A percentile compares a stretch with the other conserved stretches of the same genome.
phyloP scores from a whole-genome alignment of 2,888 invertebrate genomes.

The Macroteleia sp. region DNA sequence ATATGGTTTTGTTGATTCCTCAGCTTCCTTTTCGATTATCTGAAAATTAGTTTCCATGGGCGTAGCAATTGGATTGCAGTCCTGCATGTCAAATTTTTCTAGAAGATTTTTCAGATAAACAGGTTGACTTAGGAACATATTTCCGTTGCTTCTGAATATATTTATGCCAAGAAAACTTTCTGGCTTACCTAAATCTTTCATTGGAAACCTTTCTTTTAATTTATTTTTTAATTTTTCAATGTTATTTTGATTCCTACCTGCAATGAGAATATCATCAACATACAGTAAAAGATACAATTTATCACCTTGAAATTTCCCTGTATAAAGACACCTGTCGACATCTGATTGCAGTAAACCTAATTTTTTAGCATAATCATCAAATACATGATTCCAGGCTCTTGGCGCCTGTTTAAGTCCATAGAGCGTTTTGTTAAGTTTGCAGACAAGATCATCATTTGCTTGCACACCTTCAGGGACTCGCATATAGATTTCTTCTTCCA shows the following conservation, averaged over 20 bases:
- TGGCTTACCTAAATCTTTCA: conserved; percentile 70
- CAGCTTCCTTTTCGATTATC: neutral
- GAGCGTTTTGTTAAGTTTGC: conserved; percentile 69
- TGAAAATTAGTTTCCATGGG: conserved; percentile 63
- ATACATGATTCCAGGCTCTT: conserved; percentile 69
- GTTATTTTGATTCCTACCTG: conserved; percentile 48
- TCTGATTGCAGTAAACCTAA: conserved; percentile 47
- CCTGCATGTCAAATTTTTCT: conserved; percentile 68
- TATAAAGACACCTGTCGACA: conserved; percentile 18
- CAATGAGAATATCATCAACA: conserved; percentile 29
- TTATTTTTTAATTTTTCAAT: conserved; percentile 40
- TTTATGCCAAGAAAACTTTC: conserved; percentile 65
- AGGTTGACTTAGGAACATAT: conserved; percentile 62
- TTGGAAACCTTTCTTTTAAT: conserved; percentile 61
- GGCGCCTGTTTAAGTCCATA: conserved; percentile 75
- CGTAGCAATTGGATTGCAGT: conserved; percentile 67
- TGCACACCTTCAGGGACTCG: conserved; percentile 33
- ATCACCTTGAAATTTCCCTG: neutral
- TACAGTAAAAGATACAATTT: conserved; percentile 15
- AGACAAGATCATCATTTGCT: conserved; percentile 35
- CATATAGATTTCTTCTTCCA: conserved; percentile 71
- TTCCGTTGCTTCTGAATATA: neutral
- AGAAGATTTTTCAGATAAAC: conserved; percentile 67
- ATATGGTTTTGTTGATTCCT: conserved; percentile 36
- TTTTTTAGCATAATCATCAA: conserved; percentile 60